These are phyloP conservation scores for Agonum fuliginosum DNA, from an alignment of 2,888 invertebrate genomes.

Conservation along the genomic window DNA sequence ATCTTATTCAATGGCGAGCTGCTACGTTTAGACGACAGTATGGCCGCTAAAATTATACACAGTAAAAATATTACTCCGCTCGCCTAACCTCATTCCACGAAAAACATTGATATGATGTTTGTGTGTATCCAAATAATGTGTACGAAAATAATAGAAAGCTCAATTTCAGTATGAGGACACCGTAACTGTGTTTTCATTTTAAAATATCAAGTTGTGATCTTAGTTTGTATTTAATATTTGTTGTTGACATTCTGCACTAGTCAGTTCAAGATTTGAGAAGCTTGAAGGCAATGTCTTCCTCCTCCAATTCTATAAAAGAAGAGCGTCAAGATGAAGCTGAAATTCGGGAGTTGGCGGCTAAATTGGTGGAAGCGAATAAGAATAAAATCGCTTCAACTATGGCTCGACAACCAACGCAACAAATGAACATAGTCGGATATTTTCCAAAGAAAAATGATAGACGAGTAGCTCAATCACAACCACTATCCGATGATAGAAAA, in stretches of 20 bases:
- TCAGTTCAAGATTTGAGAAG: constrained; percentile 14
- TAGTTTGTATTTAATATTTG: constrained; percentile 43
- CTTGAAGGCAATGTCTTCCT: constrained; percentile 56
- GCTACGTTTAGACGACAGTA: constrained; percentile 71
- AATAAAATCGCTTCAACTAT: constrained; percentile 75
- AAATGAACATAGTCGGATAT: constrained; percentile 79
- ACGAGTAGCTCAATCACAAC: constrained; percentile 68
- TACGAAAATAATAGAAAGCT: background rate
- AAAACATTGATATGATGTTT: constrained; percentile 49
- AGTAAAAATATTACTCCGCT: constrained; percentile 69
- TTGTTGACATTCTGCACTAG: constrained; percentile 52
- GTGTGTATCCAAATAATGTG: background rate
- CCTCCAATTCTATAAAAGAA: constrained; percentile 75
- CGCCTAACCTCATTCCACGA: constrained; percentile 70
- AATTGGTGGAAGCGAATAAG: constrained; percentile 89
- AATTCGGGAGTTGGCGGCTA: constrained; percentile 89
- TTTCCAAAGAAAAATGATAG: constrained; percentile 70
- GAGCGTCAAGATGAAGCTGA: constrained; percentile 91
- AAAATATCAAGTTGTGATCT: constrained; percentile 33
- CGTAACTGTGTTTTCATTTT: constrained; percentile 25
- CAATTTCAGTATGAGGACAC: constrained; percentile 44
- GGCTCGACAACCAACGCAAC: constrained; percentile 67
- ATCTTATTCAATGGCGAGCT: constrained; percentile 68
- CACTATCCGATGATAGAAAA: constrained; percentile 71
- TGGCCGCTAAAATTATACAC: constrained; percentile 71